Evolutionary conservation across 2,888 invertebrate genomes (phyloP).

Genomic region (Eilema griseolum): DNA sequence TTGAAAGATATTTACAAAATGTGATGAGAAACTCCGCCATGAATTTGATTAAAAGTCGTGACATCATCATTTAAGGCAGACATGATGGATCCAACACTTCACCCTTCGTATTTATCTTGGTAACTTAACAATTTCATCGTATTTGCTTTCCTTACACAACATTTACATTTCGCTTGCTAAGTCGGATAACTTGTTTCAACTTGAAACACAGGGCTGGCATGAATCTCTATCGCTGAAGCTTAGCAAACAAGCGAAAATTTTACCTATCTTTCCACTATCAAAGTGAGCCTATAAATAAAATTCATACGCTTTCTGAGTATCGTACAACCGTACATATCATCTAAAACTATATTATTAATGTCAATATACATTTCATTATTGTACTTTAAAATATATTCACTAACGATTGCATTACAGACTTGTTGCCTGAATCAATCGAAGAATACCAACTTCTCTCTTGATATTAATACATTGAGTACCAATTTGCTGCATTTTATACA

Average conservation of each 20-base stretch:
- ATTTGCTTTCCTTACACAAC: constrained; percentile 68
- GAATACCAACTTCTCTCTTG: neutral
- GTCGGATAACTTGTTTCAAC: constrained; percentile 64
- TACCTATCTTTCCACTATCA: constrained; percentile 1
- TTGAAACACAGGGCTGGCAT: constrained; percentile 47
- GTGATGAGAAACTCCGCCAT: neutral
- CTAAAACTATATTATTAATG: too few relatives aligned
- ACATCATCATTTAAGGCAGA: constrained; percentile 40
- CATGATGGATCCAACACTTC: constrained; percentile 45
- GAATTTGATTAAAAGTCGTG: constrained; percentile 46
- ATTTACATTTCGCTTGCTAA: constrained; percentile 66
- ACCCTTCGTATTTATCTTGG: constrained; percentile 68
- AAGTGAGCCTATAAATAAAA: neutral
- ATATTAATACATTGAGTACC: neutral
- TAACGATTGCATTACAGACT: neutral
- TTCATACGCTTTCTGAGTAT: neutral
- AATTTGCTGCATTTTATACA: neutral
- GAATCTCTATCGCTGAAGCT: constrained; percentile 17
- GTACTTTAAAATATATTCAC: too few relatives aligned
- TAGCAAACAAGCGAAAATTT: constrained; percentile 10
- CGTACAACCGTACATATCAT: too few relatives aligned
- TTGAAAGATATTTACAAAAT: neutral
- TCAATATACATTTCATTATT: neutral
- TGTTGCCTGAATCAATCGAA: neutral
- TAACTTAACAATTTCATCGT: constrained; percentile 71